phyloP scores from a whole-genome alignment of 2,113 vertebrate genomes.

The Onychostoma macrolepis region DNA sequence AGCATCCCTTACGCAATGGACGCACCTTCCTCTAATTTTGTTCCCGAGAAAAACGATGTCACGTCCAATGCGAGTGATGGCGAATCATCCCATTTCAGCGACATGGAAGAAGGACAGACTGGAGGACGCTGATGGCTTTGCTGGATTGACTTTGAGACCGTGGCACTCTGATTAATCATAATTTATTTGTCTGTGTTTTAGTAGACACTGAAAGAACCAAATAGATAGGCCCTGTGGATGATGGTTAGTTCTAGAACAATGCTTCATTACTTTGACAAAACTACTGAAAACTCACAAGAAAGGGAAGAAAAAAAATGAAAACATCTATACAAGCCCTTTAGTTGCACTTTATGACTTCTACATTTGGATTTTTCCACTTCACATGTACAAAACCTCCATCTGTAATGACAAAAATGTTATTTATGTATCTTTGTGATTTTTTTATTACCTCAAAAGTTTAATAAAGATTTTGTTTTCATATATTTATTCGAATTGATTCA shows the following conservation, averaged over 20 bases:
- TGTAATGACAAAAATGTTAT: conserved; percentile 63
- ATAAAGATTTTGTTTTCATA: conserved; percentile 50
- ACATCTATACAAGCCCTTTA: conserved; percentile 40
- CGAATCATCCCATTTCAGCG: conserved; percentile 77
- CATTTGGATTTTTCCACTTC: conserved; percentile 52
- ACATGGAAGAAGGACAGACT: conserved; percentile 70
- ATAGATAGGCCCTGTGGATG: conserved; percentile 45
- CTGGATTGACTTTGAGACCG: background rate
- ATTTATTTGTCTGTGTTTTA: conserved; percentile 55
- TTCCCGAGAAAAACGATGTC: conserved; percentile 54
- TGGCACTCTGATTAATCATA: background rate
- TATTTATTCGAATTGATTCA: background rate
- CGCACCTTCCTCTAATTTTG: conserved; percentile 52
- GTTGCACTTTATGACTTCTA: conserved; percentile 76
- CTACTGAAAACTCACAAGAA: conserved; percentile 10
- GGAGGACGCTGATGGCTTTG: conserved; percentile 60
- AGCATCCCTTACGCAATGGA: conserved; percentile 46
- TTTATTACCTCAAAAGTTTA: conserved; percentile 63
- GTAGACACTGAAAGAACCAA: conserved; percentile 54
- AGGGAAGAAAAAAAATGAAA: background rate
- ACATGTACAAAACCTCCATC: background rate
- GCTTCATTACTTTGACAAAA: background rate
- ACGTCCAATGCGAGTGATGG: conserved; percentile 74
- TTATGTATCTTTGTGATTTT: conserved; percentile 68
- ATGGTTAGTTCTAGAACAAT: conserved; percentile 13